Evolutionary conservation across 2,797 vertebrate species (phyloP), one percentile per base, ranked within the genome.

Genomic region (Gephyroberyx darwinii): DNA sequence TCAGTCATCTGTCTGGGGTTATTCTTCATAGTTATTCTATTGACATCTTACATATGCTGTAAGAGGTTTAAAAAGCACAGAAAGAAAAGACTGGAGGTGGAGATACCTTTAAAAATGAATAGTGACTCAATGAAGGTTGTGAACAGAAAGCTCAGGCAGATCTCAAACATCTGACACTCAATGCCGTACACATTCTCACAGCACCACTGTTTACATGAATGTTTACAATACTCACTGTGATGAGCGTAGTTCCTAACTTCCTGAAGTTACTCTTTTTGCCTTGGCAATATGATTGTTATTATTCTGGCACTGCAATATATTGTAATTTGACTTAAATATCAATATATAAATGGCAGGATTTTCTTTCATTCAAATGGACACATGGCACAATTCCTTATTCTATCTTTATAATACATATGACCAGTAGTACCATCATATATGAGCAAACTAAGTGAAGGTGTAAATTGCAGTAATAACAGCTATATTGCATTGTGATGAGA

Each of bases 61-160:
- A 93, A 93, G 65, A 96, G 93, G 86, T 93, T 91, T 48, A 94
- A 94, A 91, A 96, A 93, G 61, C 94, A 93, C 66, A 92, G 93
- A 74, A 93, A 92, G 85, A 94, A 93, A 90, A 93, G 89, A 77
- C 84, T 93, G 74, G 96, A 97, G 79, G 93, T 96, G 74, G 96
- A 98, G 86, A 95, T 97, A 69, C 97, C 97, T 57, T 93, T 99
- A 77, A 98, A 96, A 92, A 94, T 93, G 81, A 96, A 95, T 89
- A 92, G 95, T 75, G 95, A 94, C 76, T 78, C 84, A 0, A 91
- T 93, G 65, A 93, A 94, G 63, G 86, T 92, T 80, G 87, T 93
- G 81, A 96, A 96, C 86, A 95, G 94, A 80, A 99, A 96, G 84
- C 91, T 96, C 19, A 71, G 96, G 92, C 95, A 96, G 81, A 96